Evolutionary conservation across 2,113 vertebrate genomes (phyloP).

Genomic region (Cryptomyrus ogoouensis): DNA sequence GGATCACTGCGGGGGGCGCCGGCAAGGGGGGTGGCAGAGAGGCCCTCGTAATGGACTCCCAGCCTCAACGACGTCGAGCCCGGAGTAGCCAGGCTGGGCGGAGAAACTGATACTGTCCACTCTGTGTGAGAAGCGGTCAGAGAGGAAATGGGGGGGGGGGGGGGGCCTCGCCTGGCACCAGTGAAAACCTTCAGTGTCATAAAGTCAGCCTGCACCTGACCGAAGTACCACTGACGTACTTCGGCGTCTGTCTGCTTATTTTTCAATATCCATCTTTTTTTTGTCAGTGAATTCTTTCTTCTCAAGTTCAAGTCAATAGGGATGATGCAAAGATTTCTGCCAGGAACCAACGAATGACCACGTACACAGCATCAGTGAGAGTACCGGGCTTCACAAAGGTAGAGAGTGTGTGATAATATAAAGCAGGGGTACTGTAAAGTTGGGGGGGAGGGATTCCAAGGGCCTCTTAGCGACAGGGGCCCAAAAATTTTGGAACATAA

Average conservation of each 20-base stretch:
- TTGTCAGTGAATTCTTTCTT: background rate
- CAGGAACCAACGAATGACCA: background rate
- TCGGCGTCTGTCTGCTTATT: background rate
- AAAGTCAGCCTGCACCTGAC: background rate
- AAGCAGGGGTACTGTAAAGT: background rate
- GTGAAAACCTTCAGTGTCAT: background rate
- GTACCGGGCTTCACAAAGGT: background rate
- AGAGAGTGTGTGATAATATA: background rate
- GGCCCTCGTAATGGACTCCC: background rate
- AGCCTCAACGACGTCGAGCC: background rate
- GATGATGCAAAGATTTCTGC: background rate
- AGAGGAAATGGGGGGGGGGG: background rate
- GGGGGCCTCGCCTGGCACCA: background rate
- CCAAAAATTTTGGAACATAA: background rate
- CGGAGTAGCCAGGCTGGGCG: background rate
- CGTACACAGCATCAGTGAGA: background rate
- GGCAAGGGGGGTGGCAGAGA: background rate
- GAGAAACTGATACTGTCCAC: background rate
- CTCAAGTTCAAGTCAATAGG: background rate
- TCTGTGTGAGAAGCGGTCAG: background rate
- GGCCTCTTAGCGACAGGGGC: background rate
- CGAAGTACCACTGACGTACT: background rate
- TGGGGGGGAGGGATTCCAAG: background rate
- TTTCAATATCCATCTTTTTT: background rate
- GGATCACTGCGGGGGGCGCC: background rate